Evolutionary conservation across 2,797 vertebrate species (phyloP).

Genomic region (Lepilemur ruficaudatus): DNA sequence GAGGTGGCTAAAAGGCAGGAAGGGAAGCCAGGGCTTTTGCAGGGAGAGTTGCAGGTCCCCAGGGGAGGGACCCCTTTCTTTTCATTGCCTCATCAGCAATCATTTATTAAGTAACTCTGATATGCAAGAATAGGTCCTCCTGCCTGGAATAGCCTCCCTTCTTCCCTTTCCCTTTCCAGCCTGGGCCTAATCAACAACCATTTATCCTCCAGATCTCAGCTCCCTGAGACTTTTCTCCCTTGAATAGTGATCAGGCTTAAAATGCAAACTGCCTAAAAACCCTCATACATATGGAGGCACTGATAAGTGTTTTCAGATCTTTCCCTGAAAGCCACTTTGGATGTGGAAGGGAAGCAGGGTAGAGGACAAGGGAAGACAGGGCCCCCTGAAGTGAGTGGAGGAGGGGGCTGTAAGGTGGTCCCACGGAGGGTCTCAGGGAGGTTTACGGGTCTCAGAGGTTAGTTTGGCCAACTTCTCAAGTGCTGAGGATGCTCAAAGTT

Average conservation of each 20-base stretch:
- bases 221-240: not conserved
- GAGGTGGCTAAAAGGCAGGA: not conserved
- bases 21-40: not conserved
- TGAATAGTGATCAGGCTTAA: constrained; percentile 12
- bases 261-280: not conserved
- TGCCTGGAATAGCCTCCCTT: not conserved
- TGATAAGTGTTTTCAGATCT: not conserved
- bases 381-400: not conserved
- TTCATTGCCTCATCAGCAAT: not conserved
- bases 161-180: not conserved
- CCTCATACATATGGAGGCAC: not conserved
- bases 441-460: not conserved
- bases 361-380: not conserved
- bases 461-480: not conserved
- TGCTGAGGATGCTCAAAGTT: not conserved
- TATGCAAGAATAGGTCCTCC: not conserved
- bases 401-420: not conserved
- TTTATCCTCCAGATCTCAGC: not conserved
- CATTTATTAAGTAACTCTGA: not conserved
- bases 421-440: not conserved
- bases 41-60: not conserved
- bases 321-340: not conserved
- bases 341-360: not conserved
- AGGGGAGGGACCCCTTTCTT: not conserved
- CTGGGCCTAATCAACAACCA: not conserved